Evolutionary conservation across 2,113 vertebrate genomes (phyloP), one percentile per base, ranked within the genome.

Genomic region (Cheirogaleus medius): DNA sequence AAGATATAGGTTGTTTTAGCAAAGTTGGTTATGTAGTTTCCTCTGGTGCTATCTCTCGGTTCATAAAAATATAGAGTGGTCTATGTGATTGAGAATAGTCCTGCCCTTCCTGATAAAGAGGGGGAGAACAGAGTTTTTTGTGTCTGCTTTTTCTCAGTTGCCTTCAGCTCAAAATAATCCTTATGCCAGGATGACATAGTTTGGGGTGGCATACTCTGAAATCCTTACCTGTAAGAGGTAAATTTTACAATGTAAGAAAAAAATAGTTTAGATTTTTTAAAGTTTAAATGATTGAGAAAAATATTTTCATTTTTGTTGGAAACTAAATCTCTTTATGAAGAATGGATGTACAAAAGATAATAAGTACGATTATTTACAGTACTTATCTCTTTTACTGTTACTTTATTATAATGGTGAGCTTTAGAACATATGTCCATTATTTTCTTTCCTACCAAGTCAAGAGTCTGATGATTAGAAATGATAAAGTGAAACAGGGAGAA

Each of bases 361-460:
- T 76, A 78, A 87, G 3, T 77, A 68, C 23, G 60, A 37, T 86
- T 93, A 87, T 87, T 95, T 66, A n/a, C 7, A 88, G 44, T 88
- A 88, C 34, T 74, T 90, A 6, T 3, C 14, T 90, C 25, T 82
- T 86, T 78, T 66, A 58, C 25, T 90, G 44, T 82, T 82, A 54
- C 6, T 66, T 6, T 87, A 49, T 15, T 83, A 1, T 82, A 88
- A 34, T 81, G 21, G 8, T 87, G 87, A 91, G 39, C 39, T 88
- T 83, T 88, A 93, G 63, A 93, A 60, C 5, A 63, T 23, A 60
- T 47, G 1, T 39, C 81, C 13, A 47, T 78, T 86, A 37, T 95
- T 94, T 96, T 87, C n/a, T 91, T 95, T 95, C 39, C 32, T 77
- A 83, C 18, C n/a, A 87, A 52, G 34, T 76, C 44, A 94, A 58